Conservation (phyloP, 2,113 vertebrate species). For the Cranoglanis bouderius region DNA sequence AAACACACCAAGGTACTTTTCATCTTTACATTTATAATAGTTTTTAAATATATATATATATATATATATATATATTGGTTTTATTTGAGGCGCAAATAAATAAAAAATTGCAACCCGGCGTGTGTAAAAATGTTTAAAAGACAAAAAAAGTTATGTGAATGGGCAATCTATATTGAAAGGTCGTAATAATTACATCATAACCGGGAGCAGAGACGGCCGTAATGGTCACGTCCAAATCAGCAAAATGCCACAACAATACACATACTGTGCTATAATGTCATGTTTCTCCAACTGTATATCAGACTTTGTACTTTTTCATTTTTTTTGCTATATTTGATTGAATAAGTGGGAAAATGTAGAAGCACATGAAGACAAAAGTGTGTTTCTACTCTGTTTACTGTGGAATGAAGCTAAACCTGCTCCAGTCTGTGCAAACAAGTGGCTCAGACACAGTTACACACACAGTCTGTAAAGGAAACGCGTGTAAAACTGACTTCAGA, state of each 20-base stretch:
- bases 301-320: background rate
- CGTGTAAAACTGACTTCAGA: background rate
- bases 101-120: background rate
- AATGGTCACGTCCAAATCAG: background rate
- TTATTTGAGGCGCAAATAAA: background rate
- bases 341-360: background rate
- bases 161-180: background rate
- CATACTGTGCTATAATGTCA: no score
- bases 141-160: background rate
- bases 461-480: background rate
- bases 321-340: background rate
- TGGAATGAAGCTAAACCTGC: conserved; percentile 5
- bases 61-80: no score
- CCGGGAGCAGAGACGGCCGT: background rate
- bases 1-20: background rate
- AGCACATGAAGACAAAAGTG: background rate
- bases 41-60: no score
- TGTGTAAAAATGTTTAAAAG: background rate
- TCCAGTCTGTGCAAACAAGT: background rate
- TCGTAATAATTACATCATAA: background rate
- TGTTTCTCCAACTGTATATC: background rate
- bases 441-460: background rate
- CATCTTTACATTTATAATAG: background rate
- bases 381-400: background rate
- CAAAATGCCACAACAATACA: background rate